These are phyloP conservation scores for Bombylius major DNA, from an alignment of 2,888 invertebrate species.

Conservation along the genomic window DNA sequence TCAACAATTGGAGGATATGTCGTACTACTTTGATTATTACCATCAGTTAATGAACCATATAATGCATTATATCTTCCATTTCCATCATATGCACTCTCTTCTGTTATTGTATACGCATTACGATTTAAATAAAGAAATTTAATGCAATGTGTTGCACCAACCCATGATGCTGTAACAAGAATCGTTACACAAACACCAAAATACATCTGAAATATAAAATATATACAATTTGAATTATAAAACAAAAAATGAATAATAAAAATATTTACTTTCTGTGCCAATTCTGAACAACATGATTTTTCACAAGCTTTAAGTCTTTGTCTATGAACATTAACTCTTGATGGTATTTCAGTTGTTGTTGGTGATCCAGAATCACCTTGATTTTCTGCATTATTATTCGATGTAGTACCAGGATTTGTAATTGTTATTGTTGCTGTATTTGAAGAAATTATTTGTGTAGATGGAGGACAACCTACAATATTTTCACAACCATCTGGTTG, in stretches of 20 bases:
- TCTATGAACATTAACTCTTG: slow-evolving; percentile 24
- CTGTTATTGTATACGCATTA: slow-evolving; percentile 25
- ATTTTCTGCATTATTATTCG: neutral
- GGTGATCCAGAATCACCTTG: slow-evolving; percentile 12
- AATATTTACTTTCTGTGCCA: slow-evolving; percentile 60
- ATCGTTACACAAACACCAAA: slow-evolving; percentile 79
- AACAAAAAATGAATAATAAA: neutral
- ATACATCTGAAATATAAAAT: slow-evolving; percentile 52
- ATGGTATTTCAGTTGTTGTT: slow-evolving; percentile 23
- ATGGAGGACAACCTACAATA: slow-evolving; percentile 6
- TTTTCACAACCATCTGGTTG: slow-evolving; percentile 46
- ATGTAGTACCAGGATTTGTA: neutral
- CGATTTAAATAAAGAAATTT: slow-evolving; percentile 63
- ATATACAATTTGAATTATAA: neutral
- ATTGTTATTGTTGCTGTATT: slow-evolving; percentile 5
- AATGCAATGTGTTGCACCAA: slow-evolving; percentile 83
- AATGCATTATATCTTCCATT: neutral
- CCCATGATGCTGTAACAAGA: slow-evolving; percentile 81
- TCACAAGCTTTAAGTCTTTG: slow-evolving; percentile 43
- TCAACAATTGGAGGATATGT: slow-evolving; percentile 20
- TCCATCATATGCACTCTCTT: slow-evolving; percentile 5
- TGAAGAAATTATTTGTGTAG: slow-evolving; percentile 2
- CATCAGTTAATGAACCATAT: neutral
- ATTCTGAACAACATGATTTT: slow-evolving; percentile 66
- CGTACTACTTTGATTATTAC: neutral